A percentile compares a stretch with the other conserved stretches of the same genome.
Evolutionary conservation across 2,888 invertebrate species (phyloP).

Genomic region (Augiades crinisus): DNA sequence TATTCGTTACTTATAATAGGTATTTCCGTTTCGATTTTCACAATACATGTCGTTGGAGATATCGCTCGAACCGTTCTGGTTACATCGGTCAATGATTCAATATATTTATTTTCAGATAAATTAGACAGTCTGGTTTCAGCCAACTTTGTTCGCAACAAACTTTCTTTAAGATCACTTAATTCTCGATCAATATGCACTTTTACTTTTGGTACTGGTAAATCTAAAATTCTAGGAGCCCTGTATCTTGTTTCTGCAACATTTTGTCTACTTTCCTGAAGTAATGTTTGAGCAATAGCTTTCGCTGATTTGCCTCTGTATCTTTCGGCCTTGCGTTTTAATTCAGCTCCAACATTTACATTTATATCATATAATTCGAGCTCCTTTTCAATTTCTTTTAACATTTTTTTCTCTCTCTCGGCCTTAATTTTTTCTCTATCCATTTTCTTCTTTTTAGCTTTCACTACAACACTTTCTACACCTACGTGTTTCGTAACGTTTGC

Average conservation of each 20-base stretch:
- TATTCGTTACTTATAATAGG: slow-evolving; percentile 79
- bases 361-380: slow-evolving; percentile 64
- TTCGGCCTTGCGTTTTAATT: slow-evolving; percentile 77
- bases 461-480: slow-evolving; percentile 72
- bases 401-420: slow-evolving; percentile 68
- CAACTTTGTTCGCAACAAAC: slow-evolving; percentile 34
- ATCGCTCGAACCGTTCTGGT: slow-evolving; percentile 51
- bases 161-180: slow-evolving; percentile 16
- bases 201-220: slow-evolving; percentile 39
- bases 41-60: slow-evolving; percentile 59
- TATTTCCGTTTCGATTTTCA: slow-evolving; percentile 59
- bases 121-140: slow-evolving; percentile 42
- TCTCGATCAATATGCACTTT: slow-evolving; percentile 18
- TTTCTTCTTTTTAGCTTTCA: slow-evolving; percentile 73
- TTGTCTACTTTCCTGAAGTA: slow-evolving; percentile 81
- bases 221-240: slow-evolving; percentile 39
- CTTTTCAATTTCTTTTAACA: slow-evolving; percentile 65
- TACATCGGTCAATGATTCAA: slow-evolving; percentile 32
- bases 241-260: slow-evolving; percentile 73
- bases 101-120: slow-evolving; percentile 36
- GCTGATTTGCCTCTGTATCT: slow-evolving; percentile 89
- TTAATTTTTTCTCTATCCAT: slow-evolving; percentile 59
- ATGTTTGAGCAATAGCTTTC: slow-evolving; percentile 85
- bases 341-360: slow-evolving; percentile 69
- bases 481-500: slow-evolving; percentile 84